Evolutionary conservation across 2,113 vertebrate species (phyloP), one percentile per base, ranked within the genome.

Genomic region (Strix aluco): DNA sequence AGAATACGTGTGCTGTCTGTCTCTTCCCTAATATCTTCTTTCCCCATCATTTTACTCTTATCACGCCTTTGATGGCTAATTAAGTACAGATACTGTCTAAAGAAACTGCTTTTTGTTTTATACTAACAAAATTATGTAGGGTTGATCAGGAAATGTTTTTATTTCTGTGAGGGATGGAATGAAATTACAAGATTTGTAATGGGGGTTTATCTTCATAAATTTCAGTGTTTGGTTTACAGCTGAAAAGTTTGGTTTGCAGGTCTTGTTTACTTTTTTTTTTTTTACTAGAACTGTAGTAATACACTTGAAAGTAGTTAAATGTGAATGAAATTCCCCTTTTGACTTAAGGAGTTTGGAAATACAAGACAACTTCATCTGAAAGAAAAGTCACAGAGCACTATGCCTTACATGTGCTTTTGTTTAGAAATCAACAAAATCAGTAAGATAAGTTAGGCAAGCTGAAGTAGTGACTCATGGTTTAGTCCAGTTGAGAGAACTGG

Each of bases 1-100:
- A 1, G 6, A 58, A 8, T 6, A 9, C 30, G 13, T 3, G 0
- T 27, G 46, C 57, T 69, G 13, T n/a, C n/a, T 40, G 5, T 78
- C 23, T 92, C 15, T 66, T 84, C 46, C 27, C 9, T 59, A 5
- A 2, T 23, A 2, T 1, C 2, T 73, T 38, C 23, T 29, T 78
- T 73, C 51, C 36, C 16, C 11, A 54, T 5, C 6, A 5, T 20
- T 61, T 91, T 47, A 40, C 34, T 81, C 26, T 66, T 69, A 11
- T 21, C 7, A 12, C 47, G 20, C 9, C 23, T 78, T 67, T 69
- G 29, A 78, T 85, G 32, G 32, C 40, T 90, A 46, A n/a, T 25
- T 38, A 42, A 40, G 29, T 34, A n/a, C 54, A 79, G 58, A 22
- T 44, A 20, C 32, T n/a, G 7, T 13, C 59, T 47, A 20, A 55